Conservation (phyloP, 2,797 vertebrate species). For the Macropodus opercularis region DNA sequence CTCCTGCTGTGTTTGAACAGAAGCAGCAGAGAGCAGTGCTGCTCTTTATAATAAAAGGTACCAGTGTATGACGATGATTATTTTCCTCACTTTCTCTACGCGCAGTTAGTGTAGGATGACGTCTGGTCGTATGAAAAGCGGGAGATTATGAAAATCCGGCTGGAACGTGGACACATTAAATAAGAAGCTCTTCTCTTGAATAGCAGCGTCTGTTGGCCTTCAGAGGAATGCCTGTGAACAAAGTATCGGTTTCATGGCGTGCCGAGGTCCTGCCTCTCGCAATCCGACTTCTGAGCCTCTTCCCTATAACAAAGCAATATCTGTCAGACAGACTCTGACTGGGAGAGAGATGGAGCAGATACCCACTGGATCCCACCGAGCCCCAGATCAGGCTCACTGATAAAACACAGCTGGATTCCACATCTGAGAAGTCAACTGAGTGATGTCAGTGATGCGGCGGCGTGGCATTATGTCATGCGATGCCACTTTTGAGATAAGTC, state of each 20-base stretch:
- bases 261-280: conserved; percentile 38
- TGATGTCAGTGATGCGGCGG: conserved; percentile 24
- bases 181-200: conserved; percentile 20
- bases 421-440: conserved; percentile 36
- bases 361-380: conserved; percentile 43
- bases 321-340: conserved; percentile 38
- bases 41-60: background rate
- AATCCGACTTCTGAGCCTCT: conserved; percentile 13
- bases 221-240: conserved; percentile 40
- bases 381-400: conserved; percentile 52
- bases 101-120: conserved; percentile 16
- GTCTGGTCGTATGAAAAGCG: conserved; percentile 9
- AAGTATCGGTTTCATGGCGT: conserved; percentile 34
- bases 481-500: conserved; percentile 26
- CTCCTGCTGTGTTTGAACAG: background rate
- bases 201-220: conserved; percentile 29
- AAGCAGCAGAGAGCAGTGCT: conserved; percentile 58
- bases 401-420: conserved; percentile 46
- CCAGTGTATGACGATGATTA: background rate
- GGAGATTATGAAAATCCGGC: conserved; percentile 4
- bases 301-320: conserved; percentile 52
- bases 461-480: conserved; percentile 31
- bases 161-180: conserved; percentile 10
- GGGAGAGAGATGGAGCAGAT: conserved; percentile 46
- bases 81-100: conserved; percentile 14